Evolutionary conservation across 1,140 invertebrate genomes (phyloP).

Genomic region (Trinorchestia longiramus): DNA sequence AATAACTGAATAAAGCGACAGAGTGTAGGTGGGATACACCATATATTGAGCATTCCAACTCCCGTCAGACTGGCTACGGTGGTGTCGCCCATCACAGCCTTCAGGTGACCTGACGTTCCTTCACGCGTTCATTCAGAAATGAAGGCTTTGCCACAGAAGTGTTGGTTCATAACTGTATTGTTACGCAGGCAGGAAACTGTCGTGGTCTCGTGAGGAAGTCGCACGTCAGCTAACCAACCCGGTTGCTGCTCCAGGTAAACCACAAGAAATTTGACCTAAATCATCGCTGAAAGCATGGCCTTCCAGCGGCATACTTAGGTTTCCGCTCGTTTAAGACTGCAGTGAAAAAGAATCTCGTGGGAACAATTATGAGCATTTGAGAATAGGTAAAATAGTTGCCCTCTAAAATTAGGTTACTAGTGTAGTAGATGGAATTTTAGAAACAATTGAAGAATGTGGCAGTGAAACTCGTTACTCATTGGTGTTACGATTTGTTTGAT

Average conservation of each 20-base stretch:
- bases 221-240: not conserved
- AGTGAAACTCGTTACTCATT: no score
- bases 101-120: not conserved
- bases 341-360: not conserved
- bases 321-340: not conserved
- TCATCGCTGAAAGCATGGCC: slow-evolving; percentile 34
- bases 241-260: slow-evolving; percentile 19
- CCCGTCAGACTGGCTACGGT: not conserved
- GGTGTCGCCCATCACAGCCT: not conserved
- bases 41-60: not conserved
- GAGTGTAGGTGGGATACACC: not conserved
- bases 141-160: not conserved
- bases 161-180: slow-evolving; percentile 28
- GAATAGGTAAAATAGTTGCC: not conserved
- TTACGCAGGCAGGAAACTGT: slow-evolving; percentile 47
- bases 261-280: slow-evolving; percentile 54
- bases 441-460: no score
- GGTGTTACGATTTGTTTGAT: no score
- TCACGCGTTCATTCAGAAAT: not conserved
- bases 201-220: slow-evolving; percentile 38
- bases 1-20: not conserved
- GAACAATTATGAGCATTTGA: not conserved
- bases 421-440: no score
- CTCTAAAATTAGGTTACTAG: not conserved
- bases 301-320: not conserved